A percentile compares a stretch with the other conserved stretches of the same genome.
Conservation (phyloP, 2,113 vertebrate genomes). For the Pantherophis guttatus region DNA sequence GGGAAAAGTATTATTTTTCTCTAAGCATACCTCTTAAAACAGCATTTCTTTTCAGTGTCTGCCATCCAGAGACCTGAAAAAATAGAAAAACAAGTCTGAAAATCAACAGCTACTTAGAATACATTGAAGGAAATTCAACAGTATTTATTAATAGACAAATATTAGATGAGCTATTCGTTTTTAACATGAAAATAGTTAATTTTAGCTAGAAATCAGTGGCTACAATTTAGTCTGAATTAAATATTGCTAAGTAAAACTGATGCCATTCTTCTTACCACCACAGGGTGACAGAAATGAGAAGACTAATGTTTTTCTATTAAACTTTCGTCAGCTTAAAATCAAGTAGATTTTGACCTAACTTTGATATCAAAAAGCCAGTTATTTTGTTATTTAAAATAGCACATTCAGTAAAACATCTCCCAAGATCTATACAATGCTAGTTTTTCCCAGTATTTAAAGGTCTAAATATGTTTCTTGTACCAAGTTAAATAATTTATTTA, state of each 20-base stretch:
- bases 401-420: not conserved
- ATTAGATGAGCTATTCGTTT: not conserved
- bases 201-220: not conserved
- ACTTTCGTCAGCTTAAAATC: not conserved
- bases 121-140: not conserved
- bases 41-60: conserved; percentile 66
- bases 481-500: not conserved
- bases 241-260: not conserved
- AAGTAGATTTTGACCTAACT: not conserved
- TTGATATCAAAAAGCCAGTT: not conserved
- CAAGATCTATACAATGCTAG: not conserved
- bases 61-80: conserved; percentile 70
- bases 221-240: not conserved
- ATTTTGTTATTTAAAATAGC: not conserved
- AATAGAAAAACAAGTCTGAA: conserved; percentile 54
- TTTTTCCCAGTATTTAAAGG: not conserved
- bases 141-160: conserved; percentile 1
- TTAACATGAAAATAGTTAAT: not conserved
- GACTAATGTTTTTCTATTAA: not conserved
- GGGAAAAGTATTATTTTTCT: conserved; percentile 19
- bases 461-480: not conserved
- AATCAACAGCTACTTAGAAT: conserved; percentile 38
- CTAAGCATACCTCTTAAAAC: conserved; percentile 66
- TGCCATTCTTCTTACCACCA: not conserved
- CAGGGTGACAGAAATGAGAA: not conserved